Evolutionary conservation across 1,140 invertebrate species (phyloP).

Genomic region (Hyposmocoma kahamanoa): DNA sequence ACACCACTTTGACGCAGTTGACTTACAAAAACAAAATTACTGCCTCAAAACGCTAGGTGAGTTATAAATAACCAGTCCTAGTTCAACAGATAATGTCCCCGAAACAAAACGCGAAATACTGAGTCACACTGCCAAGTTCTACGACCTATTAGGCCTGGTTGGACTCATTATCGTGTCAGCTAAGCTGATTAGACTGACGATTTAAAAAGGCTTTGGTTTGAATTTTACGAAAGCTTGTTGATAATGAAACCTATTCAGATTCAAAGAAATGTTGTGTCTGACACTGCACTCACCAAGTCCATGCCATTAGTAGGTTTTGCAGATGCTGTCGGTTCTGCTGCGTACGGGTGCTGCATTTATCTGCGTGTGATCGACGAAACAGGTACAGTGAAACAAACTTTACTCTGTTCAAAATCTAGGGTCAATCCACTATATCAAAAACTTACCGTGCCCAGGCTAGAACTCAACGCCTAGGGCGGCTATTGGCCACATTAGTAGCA

Average conservation of each 20-base stretch:
- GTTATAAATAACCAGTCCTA: not conserved
- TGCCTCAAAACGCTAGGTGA: not conserved
- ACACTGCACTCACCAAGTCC: not conserved
- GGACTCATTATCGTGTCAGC: slow-evolving; percentile 10
- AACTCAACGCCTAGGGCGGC: slow-evolving; percentile 2
- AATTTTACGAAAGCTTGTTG: not conserved
- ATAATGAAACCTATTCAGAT: not conserved
- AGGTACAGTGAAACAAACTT: slow-evolving; percentile 1
- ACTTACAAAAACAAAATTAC: not conserved
- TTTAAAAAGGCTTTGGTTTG: slow-evolving; percentile 5
- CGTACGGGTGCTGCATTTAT: slow-evolving; percentile 11
- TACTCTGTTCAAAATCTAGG: slow-evolving; percentile 1
- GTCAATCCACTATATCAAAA: not conserved
- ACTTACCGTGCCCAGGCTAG: slow-evolving; percentile 3
- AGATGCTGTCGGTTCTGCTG: slow-evolving; percentile 6
- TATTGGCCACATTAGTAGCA: not conserved
- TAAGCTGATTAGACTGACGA: not conserved
- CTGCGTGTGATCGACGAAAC: not conserved
- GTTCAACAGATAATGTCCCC: not conserved
- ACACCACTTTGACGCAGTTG: not conserved
- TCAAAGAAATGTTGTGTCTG: not conserved
- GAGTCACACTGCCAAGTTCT: slow-evolving; percentile 21
- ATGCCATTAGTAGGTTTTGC: slow-evolving; percentile 6
- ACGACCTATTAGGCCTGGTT: slow-evolving; percentile 24
- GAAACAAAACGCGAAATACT: slow-evolving; percentile 24